Base-by-base conservation (phyloP, 2,888 invertebrate genomes). In the Unio pictorum region DNA sequence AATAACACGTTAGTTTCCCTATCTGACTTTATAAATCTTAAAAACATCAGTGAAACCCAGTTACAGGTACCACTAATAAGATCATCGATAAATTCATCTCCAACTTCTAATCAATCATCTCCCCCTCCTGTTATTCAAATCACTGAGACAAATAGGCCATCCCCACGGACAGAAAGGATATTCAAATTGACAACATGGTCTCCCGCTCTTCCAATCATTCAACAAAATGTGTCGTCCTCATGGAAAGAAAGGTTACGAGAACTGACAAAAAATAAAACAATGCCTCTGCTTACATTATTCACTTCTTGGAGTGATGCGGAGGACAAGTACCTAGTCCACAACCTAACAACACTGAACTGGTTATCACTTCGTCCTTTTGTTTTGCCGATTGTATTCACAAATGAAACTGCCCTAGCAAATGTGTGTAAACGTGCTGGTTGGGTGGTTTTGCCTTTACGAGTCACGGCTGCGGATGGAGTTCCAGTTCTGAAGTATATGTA, bases 401-500 rank as follows among this genome's bases (percentile, higher is more conserved):
- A 81, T 67, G 80, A 81, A 57, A 67, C 67, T 3, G 67, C 66
- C 15, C 70, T 83, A 17, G 74, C 71, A 5, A 66, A 71, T 8
- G 65, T 75, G 45, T 77, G 76, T n/a, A 18, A 34, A 11, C 26
- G 61, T 45, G 60, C 45, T 30, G 85, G 85, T 23, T 84, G 82
- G 80, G 70, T 74, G 26, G 74, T 75, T 1, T 68, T 81, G 55
- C 82, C 81, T 20, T 69, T 83, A 8, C 66, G 68, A 34, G 69
- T 68, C 2, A 74, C 74, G n/a, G 75, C 81, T 6, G 79, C 81
- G 2, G 76, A 73, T 55, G 81, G 81, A 1, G 75, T 81, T 61
- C 87, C 87, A 1, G 75, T 87, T n/a, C 63, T 87, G 45, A 83
- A 84, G 66, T 74, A 82, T 61, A 86, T 87, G 87, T 87, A 81